phyloP scores from a whole-genome alignment of 1,140 invertebrate genomes.

The Drosophila triauraria region DNA sequence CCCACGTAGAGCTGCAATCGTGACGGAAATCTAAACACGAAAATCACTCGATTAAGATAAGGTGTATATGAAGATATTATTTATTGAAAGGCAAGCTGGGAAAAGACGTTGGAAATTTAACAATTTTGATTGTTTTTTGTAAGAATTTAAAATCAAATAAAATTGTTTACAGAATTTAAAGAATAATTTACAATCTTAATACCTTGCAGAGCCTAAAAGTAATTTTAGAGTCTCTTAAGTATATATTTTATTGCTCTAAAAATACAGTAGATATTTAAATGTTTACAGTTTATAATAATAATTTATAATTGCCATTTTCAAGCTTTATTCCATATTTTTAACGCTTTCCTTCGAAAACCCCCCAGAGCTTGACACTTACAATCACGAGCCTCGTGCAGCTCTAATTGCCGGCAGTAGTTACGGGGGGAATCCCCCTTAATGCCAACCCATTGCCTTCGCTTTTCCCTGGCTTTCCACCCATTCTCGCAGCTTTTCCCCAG shows the following conservation, averaged over 20 bases:
- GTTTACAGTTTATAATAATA: too few species aligned
- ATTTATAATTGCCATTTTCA: too few species aligned
- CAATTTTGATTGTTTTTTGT: too few species aligned
- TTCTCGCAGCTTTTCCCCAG: constrained; percentile 1
- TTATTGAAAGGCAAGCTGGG: background rate
- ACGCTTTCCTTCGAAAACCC: too few species aligned
- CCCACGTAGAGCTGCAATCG: constrained; percentile 14
- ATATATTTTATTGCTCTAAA: too few species aligned
- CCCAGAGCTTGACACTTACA: constrained; percentile 1
- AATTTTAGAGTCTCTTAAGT: background rate
- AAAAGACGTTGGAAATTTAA: too few species aligned
- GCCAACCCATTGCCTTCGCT: background rate
- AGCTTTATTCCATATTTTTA: too few species aligned
- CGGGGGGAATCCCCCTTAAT: background rate
- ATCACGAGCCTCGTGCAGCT: constrained; percentile 10
- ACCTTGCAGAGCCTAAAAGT: background rate
- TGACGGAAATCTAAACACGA: constrained; percentile 15
- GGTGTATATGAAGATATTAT: background rate
- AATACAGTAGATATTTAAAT: too few species aligned
- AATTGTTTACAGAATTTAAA: background rate
- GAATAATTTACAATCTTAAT: background rate
- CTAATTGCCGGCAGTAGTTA: constrained; percentile 13
- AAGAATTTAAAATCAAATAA: too few species aligned
- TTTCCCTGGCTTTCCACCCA: constrained; percentile 1
- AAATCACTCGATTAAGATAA: background rate